Evolutionary conservation across 2,113 vertebrate species (phyloP).

Genomic region (Anarrhichthys ocellatus): DNA sequence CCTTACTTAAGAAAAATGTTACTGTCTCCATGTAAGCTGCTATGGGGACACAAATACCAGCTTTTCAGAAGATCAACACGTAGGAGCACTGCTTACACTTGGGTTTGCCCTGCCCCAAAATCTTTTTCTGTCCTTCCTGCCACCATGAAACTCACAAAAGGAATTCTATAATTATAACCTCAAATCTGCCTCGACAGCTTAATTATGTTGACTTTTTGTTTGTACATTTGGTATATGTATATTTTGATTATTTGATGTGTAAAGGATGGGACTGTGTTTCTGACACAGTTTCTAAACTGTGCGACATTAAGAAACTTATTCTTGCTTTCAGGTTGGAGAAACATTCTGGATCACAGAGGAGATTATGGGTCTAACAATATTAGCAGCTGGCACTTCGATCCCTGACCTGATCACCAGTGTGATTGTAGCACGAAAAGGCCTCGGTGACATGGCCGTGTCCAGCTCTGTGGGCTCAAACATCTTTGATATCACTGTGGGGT

Average conservation of each 20-base stretch:
- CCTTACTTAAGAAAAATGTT: neutral
- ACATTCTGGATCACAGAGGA: conserved; percentile 85
- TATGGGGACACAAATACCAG: neutral
- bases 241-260: no score
- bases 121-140: neutral
- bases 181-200: neutral
- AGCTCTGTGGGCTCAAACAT: conserved; percentile 87
- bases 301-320: neutral
- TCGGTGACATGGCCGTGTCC: conserved; percentile 86
- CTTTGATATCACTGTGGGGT: conserved; percentile 86
- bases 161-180: neutral
- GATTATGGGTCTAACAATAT: conserved; percentile 85
- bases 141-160: neutral
- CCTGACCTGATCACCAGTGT: conserved; percentile 86
- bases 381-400: conserved; percentile 85
- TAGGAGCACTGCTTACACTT: neutral
- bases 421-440: conserved; percentile 84
- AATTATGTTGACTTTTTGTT: neutral
- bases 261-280: neutral
- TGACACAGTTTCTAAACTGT: neutral
- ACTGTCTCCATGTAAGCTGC: neutral
- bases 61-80: neutral
- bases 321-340: conserved; percentile 79
- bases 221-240: no score
- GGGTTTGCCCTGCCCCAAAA: neutral